Evolutionary conservation across 2,797 vertebrate genomes (phyloP).

Genomic region (Acipenser oxyrinchus): DNA sequence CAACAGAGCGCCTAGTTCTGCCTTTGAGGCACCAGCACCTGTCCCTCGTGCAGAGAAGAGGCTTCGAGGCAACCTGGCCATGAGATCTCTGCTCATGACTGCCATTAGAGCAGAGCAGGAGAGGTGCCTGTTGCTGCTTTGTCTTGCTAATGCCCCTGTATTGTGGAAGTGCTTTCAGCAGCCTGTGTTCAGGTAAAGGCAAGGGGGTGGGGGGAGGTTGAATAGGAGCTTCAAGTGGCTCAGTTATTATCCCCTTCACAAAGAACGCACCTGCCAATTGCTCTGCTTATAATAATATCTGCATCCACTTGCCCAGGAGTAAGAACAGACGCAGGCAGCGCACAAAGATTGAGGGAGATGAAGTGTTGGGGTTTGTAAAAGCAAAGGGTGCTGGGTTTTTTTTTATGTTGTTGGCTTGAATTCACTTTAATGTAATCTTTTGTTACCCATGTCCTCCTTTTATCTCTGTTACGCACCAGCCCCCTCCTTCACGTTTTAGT

Average conservation of each 20-base stretch:
- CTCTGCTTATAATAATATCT: slow-evolving; percentile 25
- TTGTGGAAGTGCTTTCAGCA: slow-evolving; percentile 26
- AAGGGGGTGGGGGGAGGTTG: slow-evolving; percentile 19
- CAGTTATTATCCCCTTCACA: slow-evolving; percentile 44
- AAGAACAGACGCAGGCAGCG: slow-evolving; percentile 7
- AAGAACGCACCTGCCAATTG: slow-evolving; percentile 68
- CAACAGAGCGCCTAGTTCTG: slow-evolving; percentile 12
- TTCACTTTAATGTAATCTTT: background rate
- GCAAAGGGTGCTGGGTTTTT: background rate
- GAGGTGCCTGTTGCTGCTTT: slow-evolving; percentile 45
- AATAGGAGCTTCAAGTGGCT: slow-evolving; percentile 43
- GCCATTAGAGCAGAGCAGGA: slow-evolving; percentile 29
- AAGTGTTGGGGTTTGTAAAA: background rate
- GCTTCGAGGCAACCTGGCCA: background rate
- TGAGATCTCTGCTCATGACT: slow-evolving; percentile 22
- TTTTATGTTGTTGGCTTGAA: background rate
- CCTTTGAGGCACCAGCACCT: slow-evolving; percentile 40
- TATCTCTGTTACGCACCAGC: too few relatives aligned
- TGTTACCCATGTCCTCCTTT: background rate
- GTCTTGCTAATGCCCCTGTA: slow-evolving; percentile 48
- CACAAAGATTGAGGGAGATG: background rate
- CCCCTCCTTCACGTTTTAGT: too few relatives aligned
- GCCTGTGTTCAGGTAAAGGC: slow-evolving; percentile 42
- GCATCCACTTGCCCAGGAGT: slow-evolving; percentile 18
- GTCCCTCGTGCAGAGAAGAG: slow-evolving; percentile 18